phyloP scores from a whole-genome alignment of 1,140 invertebrate genomes.

The Cyclina sinensis region DNA sequence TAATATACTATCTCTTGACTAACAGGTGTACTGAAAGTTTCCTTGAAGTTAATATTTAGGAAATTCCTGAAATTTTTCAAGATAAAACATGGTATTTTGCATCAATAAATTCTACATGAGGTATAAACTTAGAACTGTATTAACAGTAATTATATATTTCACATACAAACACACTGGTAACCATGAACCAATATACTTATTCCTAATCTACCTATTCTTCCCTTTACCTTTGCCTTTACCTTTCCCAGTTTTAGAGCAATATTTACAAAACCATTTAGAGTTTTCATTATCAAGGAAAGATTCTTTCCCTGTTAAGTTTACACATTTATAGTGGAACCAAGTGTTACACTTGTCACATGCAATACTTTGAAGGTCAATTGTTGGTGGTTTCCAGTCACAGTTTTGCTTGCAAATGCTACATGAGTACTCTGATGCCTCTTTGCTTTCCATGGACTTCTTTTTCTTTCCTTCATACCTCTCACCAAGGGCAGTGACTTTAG shows the following conservation, averaged over 20 bases:
- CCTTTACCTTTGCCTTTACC: no score
- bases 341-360: conserved; percentile 52
- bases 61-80: no score
- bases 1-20: no score
- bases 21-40: no score
- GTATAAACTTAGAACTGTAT: no score
- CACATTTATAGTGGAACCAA: conserved; percentile 59
- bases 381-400: conserved; percentile 36
- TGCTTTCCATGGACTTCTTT: not conserved
- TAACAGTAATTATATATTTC: no score
- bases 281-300: conserved; percentile 17
- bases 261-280: conserved; percentile 45
- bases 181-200: no score
- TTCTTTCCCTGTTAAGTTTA: conserved; percentile 46
- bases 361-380: conserved; percentile 28
- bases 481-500: conserved; percentile 50
- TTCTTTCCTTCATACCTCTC: conserved; percentile 16
- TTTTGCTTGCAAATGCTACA: conserved; percentile 16
- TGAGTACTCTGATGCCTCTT: not conserved
- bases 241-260: not conserved
- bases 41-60: no score
- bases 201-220: no score
- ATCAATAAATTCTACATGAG: no score
- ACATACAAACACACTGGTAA: no score
- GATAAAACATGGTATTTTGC: no score